These are phyloP conservation scores for Aphelenchoides avenae DNA, from an alignment of 1,140 invertebrate genomes.

Conservation along the genomic window DNA sequence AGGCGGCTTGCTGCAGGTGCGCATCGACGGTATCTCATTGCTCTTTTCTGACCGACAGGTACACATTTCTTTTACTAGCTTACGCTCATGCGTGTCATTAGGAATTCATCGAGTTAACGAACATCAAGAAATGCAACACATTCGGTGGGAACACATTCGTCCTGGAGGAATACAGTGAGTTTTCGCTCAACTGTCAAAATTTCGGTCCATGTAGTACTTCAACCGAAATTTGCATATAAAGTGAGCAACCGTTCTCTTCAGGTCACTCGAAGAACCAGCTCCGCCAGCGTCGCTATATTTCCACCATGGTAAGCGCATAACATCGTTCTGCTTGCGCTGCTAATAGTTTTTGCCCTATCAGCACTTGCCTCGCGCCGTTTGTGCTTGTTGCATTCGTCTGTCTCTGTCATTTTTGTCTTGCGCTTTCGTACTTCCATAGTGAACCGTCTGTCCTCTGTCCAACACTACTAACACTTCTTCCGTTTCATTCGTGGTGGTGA, in stretches of 20 bases:
- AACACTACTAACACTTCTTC: background rate
- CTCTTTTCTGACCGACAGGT: conserved; percentile 99
- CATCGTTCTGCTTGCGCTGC: conserved; percentile 10
- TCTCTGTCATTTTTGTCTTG: conserved; percentile 6
- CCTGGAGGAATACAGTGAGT: conserved; percentile 97
- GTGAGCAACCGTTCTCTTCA: conserved; percentile 64
- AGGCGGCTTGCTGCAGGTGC: conserved; percentile 93
- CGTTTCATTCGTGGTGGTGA: no score
- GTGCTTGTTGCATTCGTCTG: conserved; percentile 15
- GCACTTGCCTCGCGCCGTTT: conserved; percentile 19
- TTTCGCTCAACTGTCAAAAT: conserved; percentile 31
- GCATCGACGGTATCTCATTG: conserved; percentile 95
- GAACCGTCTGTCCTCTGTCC: conserved; percentile 11
- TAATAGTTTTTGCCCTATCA: conserved; percentile 18
- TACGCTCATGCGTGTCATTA: no score
- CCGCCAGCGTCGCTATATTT: conserved; percentile 92
- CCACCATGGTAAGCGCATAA: conserved; percentile 81
- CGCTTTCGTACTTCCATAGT: conserved; percentile 21
- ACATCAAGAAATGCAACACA: conserved; percentile 98
- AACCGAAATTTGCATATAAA: conserved; percentile 1
- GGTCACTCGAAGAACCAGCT: conserved; percentile 95
- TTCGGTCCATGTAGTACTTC: background rate
- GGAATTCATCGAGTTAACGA: conserved; percentile 98
- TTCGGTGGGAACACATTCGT: conserved; percentile 85
- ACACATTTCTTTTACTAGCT: conserved; percentile 54